phyloP scores from a whole-genome alignment of 1,140 invertebrate genomes.

The Antheraea mylitta region DNA sequence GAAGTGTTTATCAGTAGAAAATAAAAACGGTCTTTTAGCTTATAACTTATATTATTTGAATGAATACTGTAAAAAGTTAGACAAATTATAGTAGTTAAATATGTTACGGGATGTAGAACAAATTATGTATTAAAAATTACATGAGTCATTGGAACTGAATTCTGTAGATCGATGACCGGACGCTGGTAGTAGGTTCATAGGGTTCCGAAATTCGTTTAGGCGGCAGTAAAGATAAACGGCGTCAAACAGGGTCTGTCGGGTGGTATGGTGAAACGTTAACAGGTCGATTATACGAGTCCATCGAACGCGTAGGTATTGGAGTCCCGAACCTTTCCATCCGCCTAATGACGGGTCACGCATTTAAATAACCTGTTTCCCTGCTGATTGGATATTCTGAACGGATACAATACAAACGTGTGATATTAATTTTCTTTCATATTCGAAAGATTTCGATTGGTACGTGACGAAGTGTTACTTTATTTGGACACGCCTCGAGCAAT shows the following conservation, averaged over 20 bases:
- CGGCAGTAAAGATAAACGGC: slow-evolving; percentile 41
- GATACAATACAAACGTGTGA: slow-evolving; percentile 12
- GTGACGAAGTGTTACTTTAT: slow-evolving; percentile 6
- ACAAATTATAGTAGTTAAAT: too few species aligned
- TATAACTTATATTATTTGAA: too few species aligned
- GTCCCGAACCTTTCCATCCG: slow-evolving; percentile 38
- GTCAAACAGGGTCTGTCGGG: slow-evolving; percentile 29
- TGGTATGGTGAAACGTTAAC: slow-evolving; percentile 54
- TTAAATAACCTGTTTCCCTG: slow-evolving; percentile 65
- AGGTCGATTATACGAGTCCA: slow-evolving; percentile 65
- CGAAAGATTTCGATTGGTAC: slow-evolving; percentile 9
- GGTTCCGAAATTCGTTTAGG: slow-evolving; percentile 24
- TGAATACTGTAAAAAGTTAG: too few species aligned
- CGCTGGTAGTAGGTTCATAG: slow-evolving; percentile 10
- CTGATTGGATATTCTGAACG: slow-evolving; percentile 42
- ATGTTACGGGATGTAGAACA: not conserved
- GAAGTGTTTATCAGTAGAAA: too few species aligned
- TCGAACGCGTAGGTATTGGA: slow-evolving; percentile 48
- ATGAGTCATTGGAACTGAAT: slow-evolving; percentile 4
- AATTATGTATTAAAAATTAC: not conserved
- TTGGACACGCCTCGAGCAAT: not conserved
- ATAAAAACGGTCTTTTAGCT: too few species aligned
- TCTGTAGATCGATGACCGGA: slow-evolving; percentile 16
- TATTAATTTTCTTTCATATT: slow-evolving; percentile 8
- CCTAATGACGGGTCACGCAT: slow-evolving; percentile 72